phyloP scores from a whole-genome alignment of 2,888 invertebrate genomes.

The Nebria salina region DNA sequence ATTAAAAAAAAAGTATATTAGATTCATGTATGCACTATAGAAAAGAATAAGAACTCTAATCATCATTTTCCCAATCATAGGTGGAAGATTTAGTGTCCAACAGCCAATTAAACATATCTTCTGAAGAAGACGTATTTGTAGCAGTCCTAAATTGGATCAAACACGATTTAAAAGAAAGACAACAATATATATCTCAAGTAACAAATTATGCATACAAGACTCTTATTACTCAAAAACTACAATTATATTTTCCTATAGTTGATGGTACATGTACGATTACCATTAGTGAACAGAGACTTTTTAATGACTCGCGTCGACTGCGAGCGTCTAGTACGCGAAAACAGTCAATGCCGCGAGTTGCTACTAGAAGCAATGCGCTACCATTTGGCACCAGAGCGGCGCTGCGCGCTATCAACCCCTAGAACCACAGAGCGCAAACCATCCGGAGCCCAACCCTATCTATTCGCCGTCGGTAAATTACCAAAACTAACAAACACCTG shows the following conservation, averaged over 20 bases:
- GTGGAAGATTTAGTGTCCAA: constrained; percentile 74
- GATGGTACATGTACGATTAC: constrained; percentile 72
- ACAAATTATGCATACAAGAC: too few relatives aligned
- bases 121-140: constrained; percentile 73
- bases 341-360: constrained; percentile 71
- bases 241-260: constrained; percentile 59
- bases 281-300: constrained; percentile 72
- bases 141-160: constrained; percentile 76
- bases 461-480: constrained; percentile 68
- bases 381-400: constrained; percentile 74
- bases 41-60: too few relatives aligned
- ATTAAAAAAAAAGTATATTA: too few relatives aligned
- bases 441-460: constrained; percentile 72
- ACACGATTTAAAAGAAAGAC: constrained; percentile 70
- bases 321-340: constrained; percentile 72
- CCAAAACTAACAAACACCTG: not conserved
- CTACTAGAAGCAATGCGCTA: constrained; percentile 77
- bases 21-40: too few relatives aligned
- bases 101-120: constrained; percentile 72
- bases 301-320: constrained; percentile 74
- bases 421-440: constrained; percentile 73
- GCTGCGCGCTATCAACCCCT: constrained; percentile 69
- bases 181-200: constrained; percentile 69
- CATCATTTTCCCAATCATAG: constrained; percentile 53
- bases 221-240: too few relatives aligned